Evolutionary conservation across 2,888 invertebrate species (phyloP), one percentile per base, ranked within the genome.

Genomic region (Limnephilus auricula): DNA sequence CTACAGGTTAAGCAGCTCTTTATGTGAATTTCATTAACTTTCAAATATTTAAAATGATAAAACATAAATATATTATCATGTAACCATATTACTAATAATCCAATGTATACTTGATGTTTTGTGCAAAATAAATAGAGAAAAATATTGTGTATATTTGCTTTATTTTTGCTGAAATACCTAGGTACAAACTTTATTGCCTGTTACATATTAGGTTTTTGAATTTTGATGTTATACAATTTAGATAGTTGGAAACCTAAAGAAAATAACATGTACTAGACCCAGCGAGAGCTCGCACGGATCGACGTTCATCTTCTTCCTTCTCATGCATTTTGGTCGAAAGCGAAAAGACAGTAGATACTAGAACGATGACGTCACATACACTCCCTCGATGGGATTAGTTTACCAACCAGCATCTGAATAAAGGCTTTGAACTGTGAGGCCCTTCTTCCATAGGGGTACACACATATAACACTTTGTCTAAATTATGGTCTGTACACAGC

Each of bases 51-150:
- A 25, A 65, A 65, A 65, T 65, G 65, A 65, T 25, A 9, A 65
- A 65, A 65, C 65, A 65, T 65, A n/a, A 65, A 25, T 65, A 65
- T 65, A 65, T 65, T 25, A 65, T 65, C n/a, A 65, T 65, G 65
- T 65, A 65, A 65, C 50, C 50, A 50, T 50, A 50, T 65, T 65
- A 65, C 65, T 65, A 65, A 65, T 65, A 65, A 65, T 65, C n/a
- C 65, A 65, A 65, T 65, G 65, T 65, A 65, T 65, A 65, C n/a
- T 65, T 65, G 65, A 65, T 65, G 65, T 65, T n/a, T 65, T 65
- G 25, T 65, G 65, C 65, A 65, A 65, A 65, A 65, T 65, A 65
- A 65, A 65, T 65, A n/a, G 65, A 25, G 6, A 65, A 50, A 65
- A 65, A 65, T 65, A 65, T 25, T 25, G n/a, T 65, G 9, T 1